These are phyloP conservation scores for Endomychus coccineus DNA, from an alignment of 2,888 invertebrate species.

Conservation along the genomic window DNA sequence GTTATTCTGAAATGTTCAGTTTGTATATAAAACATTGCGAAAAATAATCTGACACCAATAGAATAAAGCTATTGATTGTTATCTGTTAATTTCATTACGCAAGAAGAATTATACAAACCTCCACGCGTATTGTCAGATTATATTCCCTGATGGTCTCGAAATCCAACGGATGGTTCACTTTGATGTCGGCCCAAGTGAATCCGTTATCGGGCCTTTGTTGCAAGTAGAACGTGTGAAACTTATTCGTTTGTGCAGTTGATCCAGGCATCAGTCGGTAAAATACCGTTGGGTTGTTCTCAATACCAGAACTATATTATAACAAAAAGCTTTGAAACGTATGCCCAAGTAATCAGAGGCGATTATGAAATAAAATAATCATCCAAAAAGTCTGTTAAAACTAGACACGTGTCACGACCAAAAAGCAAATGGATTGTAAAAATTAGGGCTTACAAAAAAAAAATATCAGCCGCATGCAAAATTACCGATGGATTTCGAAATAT, in stretches of 20 bases:
- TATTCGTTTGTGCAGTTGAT: conserved; percentile 92
- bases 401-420: conserved; percentile 22
- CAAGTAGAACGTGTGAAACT: conserved; percentile 89
- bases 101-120: conserved; percentile 64
- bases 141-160: conserved; percentile 93
- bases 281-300: conserved; percentile 92
- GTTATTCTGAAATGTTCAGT: conserved; percentile 63
- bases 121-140: conserved; percentile 90
- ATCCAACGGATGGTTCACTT: conserved; percentile 92
- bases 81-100: too few relatives aligned
- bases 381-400: too few relatives aligned
- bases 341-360: too few relatives aligned
- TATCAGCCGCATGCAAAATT: conserved; percentile 39
- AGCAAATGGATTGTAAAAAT: conserved; percentile 23
- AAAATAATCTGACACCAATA: too few relatives aligned
- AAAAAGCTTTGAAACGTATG: conserved; percentile 18
- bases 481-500: conserved; percentile 15
- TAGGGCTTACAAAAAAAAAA: conserved; percentile 42
- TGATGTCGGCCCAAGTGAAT: conserved; percentile 91
- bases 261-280: conserved; percentile 94
- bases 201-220: conserved; percentile 90
- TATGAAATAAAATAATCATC: too few relatives aligned
- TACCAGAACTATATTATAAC: conserved; percentile 72
- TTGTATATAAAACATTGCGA: conserved; percentile 4
- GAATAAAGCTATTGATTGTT: too few relatives aligned